These are phyloP conservation scores for Philopedon plagiatum DNA, from an alignment of 2,888 invertebrate species.

Conservation along the genomic window DNA sequence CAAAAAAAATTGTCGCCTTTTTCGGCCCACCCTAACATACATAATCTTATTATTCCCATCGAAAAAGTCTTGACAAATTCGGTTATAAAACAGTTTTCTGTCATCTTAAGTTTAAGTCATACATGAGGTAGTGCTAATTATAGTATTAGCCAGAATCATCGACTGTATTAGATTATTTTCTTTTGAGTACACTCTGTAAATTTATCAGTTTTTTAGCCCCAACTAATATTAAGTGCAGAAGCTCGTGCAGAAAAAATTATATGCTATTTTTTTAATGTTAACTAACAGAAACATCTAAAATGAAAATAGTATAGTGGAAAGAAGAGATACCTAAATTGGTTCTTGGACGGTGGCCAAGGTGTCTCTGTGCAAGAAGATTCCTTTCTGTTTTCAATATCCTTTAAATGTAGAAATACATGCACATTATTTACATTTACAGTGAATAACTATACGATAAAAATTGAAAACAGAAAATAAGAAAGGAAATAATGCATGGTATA, in stretches of 20 bases:
- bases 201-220: too few relatives aligned
- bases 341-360: constrained; percentile 66
- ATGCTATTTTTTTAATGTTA: not conserved
- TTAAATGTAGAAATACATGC: constrained; percentile 39
- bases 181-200: too few relatives aligned
- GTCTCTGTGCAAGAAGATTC: constrained; percentile 63
- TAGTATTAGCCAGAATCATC: too few relatives aligned
- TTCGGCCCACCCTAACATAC: too few relatives aligned
- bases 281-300: not conserved
- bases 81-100: too few relatives aligned
- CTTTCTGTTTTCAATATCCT: constrained; percentile 57
- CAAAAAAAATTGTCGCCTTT: too few relatives aligned
- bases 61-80: too few relatives aligned
- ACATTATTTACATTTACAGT: constrained; percentile 15
- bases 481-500: constrained; percentile 6
- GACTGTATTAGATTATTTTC: too few relatives aligned
- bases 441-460: not conserved
- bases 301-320: constrained; percentile 10
- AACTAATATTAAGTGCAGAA: too few relatives aligned
- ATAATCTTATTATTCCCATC: too few relatives aligned
- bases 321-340: constrained; percentile 38
- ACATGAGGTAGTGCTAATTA: too few relatives aligned
- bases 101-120: too few relatives aligned
- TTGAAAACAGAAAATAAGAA: constrained; percentile 25
- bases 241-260: not conserved